Base-by-base conservation (phyloP, 1,140 invertebrate genomes). In the Euschistus heros region DNA sequence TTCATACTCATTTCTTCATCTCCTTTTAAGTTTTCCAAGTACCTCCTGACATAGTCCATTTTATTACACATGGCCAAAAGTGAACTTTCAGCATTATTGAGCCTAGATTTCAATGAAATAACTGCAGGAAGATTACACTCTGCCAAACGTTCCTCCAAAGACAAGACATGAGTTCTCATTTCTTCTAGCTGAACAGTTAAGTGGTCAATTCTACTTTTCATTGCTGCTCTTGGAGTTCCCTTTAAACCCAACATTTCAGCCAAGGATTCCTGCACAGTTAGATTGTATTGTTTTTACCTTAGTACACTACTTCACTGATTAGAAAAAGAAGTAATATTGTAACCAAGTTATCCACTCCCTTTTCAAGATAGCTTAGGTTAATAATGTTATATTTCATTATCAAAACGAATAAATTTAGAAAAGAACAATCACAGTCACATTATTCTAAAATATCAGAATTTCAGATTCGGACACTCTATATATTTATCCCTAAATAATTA, bases 21-120 rank as follows among this genome's bases (percentile, higher is more conserved):
- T 15, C 30, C 54, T 26, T 65, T 54, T 30, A 67, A 50, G 30
- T 62, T 64, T 37, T 67, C 47, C 17, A 67, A 20, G 37, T 67
- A 67, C n/a, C 63, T 64, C 26, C 62, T 63, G 7, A 67, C 61
- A 63, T 67, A 67, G n/a, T 67, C 66, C 10, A 67, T 37, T 67
- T 67, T 67, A 37, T 67, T 63, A 24, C 66, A 67, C 61, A 67
- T 46, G 17, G 30, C 54, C 18, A 67, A 50, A 15, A 67, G 24
- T 8, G 54, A 57, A 3, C 54, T 22, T 57, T 57, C 54, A 57
- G 54, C 54, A 24, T 57, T 22, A 26, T 26, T 26, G 15, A 57
- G 54, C 24, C 54, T 22, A 57, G 54, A 57, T 7, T 22, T 22
- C 18, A 57, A 26, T 10, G 54, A 22, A 24, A 57, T 17, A 24